Percentiles rank a stretch among this genome's conserved stretches.
Evolutionary conservation across 2,113 vertebrate genomes (phyloP).

Genomic region (Cyprinus carpio): DNA sequence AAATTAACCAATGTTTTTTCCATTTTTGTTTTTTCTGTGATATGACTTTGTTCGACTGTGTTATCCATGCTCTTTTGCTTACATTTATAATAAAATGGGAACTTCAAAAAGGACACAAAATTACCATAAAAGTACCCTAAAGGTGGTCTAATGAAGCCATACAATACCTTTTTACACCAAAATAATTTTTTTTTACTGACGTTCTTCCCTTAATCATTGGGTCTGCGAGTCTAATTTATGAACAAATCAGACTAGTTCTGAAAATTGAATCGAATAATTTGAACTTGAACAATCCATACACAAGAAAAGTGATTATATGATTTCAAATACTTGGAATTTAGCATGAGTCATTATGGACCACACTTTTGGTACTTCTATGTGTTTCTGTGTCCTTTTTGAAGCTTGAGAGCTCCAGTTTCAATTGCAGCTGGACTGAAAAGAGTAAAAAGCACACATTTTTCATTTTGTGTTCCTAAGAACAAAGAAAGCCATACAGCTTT

Average conservation of each 20-base stretch:
- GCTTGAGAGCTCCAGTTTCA: not conserved
- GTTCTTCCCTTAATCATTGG: not conserved
- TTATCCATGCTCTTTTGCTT: not conserved
- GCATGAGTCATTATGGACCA: not conserved
- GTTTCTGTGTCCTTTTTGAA: not conserved
- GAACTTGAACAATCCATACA: not conserved
- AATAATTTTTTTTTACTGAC: not conserved
- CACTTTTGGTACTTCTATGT: not conserved
- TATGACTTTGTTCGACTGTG: no score
- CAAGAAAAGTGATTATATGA: not conserved
- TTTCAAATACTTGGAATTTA: not conserved
- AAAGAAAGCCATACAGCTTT: constrained; percentile 1
- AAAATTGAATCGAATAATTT: not conserved
- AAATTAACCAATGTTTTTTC: not conserved
- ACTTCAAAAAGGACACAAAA: not conserved
- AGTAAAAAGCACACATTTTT: not conserved
- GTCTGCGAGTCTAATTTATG: not conserved
- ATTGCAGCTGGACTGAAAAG: not conserved
- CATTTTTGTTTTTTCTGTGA: not conserved
- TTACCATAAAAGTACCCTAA: not conserved
- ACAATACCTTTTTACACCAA: not conserved
- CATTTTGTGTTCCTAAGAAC: not conserved
- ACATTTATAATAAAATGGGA: not conserved
- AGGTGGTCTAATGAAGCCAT: not conserved
- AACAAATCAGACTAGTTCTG: not conserved